Evolutionary conservation across 2,113 vertebrate species (phyloP).

Genomic region (Spea bombifrons): DNA sequence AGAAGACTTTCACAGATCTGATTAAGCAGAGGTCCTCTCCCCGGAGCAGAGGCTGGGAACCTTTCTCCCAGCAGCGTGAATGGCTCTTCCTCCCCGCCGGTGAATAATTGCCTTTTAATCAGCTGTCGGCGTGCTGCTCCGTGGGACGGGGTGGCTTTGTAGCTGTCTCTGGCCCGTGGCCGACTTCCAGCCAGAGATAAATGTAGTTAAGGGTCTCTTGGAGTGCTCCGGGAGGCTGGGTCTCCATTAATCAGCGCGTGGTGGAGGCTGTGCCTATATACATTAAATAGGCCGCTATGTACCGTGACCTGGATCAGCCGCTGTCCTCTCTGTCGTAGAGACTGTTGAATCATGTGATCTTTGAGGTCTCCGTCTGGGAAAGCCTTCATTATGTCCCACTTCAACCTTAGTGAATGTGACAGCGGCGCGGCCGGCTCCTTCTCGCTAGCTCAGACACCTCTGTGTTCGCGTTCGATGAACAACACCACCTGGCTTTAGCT

Average conservation of each 20-base stretch:
- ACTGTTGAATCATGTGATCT: no score
- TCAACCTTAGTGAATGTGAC: no score
- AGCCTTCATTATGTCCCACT: no score
- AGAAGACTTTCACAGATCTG: no score
- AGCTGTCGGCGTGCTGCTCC: background rate
- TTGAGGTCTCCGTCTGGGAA: no score
- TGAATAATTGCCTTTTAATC: background rate
- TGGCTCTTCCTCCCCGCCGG: background rate
- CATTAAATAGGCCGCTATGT: no score
- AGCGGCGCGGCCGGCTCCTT: no score
- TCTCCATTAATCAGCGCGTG: background rate
- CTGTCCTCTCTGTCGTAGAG: no score
- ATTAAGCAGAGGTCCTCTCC: background rate
- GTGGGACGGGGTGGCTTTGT: background rate
- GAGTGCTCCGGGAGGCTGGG: background rate
- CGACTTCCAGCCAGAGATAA: background rate
- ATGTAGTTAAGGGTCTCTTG: background rate
- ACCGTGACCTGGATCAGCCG: no score
- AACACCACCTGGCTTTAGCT: no score
- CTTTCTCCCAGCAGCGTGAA: background rate
- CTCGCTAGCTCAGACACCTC: no score
- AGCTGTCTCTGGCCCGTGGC: background rate
- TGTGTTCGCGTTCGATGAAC: no score
- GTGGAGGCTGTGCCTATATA: background rate
- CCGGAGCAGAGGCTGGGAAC: background rate